Evolutionary conservation across 1,140 invertebrate genomes (phyloP).

Genomic region (Laodelphax striatellus): DNA sequence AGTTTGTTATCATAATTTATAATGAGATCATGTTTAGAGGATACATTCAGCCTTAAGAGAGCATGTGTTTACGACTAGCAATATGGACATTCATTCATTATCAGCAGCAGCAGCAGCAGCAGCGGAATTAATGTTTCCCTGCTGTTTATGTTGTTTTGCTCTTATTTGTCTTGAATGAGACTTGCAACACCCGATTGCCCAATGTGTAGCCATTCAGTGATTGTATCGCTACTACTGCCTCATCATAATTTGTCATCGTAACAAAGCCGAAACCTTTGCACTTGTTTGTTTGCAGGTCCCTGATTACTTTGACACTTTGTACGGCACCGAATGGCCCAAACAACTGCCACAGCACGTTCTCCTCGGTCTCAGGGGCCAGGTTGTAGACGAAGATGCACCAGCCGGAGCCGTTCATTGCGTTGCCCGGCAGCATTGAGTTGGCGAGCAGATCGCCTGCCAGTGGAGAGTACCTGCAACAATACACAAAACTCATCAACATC

Average conservation of each 20-base stretch:
- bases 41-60: slow-evolving; percentile 18
- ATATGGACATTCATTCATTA: background rate
- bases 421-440: slow-evolving; percentile 73
- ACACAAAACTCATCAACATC: too few relatives aligned
- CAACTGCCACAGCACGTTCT: slow-evolving; percentile 96
- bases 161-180: slow-evolving; percentile 95
- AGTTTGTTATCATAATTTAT: background rate
- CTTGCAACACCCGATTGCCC: slow-evolving; percentile 94
- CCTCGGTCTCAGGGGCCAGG: slow-evolving; percentile 94
- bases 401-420: slow-evolving; percentile 70
- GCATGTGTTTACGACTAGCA: slow-evolving; percentile 16
- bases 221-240: slow-evolving; percentile 93
- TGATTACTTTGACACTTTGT: slow-evolving; percentile 94
- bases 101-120: background rate
- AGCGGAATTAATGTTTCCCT: background rate
- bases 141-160: slow-evolving; percentile 72
- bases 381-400: slow-evolving; percentile 99
- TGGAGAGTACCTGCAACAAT: slow-evolving; percentile 74
- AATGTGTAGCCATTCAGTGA: slow-evolving; percentile 95
- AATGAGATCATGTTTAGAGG: slow-evolving; percentile 17
- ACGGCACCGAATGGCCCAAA: slow-evolving; percentile 99
- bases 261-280: slow-evolving; percentile 99
- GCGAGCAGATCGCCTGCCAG: slow-evolving; percentile 84
- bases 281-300: slow-evolving; percentile 95
- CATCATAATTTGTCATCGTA: slow-evolving; percentile 99